Percentiles rank a stretch among this genome's conserved stretches.
Conservation (phyloP, 1,140 invertebrate genomes). For the Hetaerina americana region DNA sequence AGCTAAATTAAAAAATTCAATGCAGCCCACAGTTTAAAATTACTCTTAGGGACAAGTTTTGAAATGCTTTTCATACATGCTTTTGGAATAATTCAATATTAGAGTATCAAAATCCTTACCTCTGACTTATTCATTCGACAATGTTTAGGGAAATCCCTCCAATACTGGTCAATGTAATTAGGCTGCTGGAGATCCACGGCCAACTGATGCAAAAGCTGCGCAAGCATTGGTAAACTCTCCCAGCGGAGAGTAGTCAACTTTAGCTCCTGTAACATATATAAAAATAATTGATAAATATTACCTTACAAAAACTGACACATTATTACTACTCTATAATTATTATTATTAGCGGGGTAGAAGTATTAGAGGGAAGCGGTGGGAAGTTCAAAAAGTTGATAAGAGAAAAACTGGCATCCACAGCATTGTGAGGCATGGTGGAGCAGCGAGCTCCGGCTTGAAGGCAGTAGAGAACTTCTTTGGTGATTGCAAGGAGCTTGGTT, state of each 20-base stretch:
- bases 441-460: too few relatives aligned
- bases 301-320: slow-evolving; percentile 12
- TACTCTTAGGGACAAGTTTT: not conserved
- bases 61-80: not conserved
- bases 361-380: too few relatives aligned
- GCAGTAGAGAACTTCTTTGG: too few relatives aligned
- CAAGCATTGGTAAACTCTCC: slow-evolving; percentile 53
- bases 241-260: slow-evolving; percentile 63
- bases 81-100: not conserved
- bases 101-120: too few relatives aligned
- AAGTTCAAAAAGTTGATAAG: too few relatives aligned
- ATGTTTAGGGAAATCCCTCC: slow-evolving; percentile 64
- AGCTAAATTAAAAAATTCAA: too few relatives aligned
- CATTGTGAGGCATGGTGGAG: too few relatives aligned
- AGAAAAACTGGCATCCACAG: too few relatives aligned
- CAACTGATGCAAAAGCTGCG: slow-evolving; percentile 60
- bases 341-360: not conserved
- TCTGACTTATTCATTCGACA: too few relatives aligned
- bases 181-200: slow-evolving; percentile 59
- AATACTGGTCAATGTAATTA: slow-evolving; percentile 67
- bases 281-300: slow-evolving; percentile 10
- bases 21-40: not conserved
- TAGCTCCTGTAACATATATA: slow-evolving; percentile 51
- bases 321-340: slow-evolving; percentile 3
- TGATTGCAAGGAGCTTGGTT: too few relatives aligned